A percentile compares a stretch with the other conserved stretches of the same genome.
phyloP scores from a whole-genome alignment of 2,113 vertebrate genomes.

The Malurus cyaneus region DNA sequence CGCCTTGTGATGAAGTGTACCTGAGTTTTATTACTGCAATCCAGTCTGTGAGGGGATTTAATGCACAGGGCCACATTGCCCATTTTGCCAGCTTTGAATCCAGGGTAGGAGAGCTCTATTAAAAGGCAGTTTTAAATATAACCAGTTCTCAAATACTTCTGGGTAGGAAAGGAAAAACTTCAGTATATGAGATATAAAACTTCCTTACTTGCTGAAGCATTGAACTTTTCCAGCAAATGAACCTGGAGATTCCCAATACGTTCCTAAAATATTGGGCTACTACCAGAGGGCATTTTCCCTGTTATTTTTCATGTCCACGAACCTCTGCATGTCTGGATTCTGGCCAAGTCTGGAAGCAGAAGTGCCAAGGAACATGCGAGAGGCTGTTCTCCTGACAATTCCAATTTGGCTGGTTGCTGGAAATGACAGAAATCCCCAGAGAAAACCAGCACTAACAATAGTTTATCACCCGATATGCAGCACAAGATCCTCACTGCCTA shows the following conservation, averaged over 20 bases:
- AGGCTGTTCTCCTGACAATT: constrained; percentile 66
- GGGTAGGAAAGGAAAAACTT: not conserved
- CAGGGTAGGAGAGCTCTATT: not conserved
- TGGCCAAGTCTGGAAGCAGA: constrained; percentile 45
- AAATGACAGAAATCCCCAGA: constrained; percentile 38
- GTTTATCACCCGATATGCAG: not conserved
- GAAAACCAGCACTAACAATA: constrained; percentile 1
- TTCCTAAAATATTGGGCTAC: constrained; percentile 24
- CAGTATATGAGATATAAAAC: not conserved
- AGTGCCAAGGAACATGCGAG: constrained; percentile 60
- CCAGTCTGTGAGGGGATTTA: not conserved
- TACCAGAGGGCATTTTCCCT: constrained; percentile 43
- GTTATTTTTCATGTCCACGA: constrained; percentile 38
- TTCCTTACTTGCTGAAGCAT: not conserved
- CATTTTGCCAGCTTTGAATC: not conserved
- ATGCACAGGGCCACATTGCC: not conserved
- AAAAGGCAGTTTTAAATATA: too few relatives aligned
- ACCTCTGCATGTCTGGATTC: constrained; percentile 49
- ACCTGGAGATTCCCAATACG: not conserved
- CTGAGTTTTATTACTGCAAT: not conserved
- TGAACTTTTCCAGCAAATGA: not conserved
- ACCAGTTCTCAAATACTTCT: not conserved
- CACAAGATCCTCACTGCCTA: not conserved
- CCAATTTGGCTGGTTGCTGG: constrained; percentile 56
- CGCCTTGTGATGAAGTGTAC: not conserved